These are phyloP conservation scores for Temnothorax nylanderi DNA, from an alignment of 1,140 invertebrate genomes.

Conservation along the genomic window DNA sequence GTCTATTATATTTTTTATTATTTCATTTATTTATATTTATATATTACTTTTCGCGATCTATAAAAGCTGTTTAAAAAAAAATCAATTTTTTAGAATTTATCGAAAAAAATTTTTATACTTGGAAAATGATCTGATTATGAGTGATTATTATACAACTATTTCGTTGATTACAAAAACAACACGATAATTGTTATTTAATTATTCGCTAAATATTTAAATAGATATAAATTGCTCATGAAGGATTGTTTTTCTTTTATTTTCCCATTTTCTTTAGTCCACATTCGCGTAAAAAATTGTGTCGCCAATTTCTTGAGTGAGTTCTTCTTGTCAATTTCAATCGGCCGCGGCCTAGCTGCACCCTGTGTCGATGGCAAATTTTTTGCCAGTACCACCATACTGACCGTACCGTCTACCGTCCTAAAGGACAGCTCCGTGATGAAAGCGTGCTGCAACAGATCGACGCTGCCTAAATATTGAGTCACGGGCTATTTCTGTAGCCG, in stretches of 20 bases:
- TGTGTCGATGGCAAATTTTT: not conserved
- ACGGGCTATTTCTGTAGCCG: constrained; percentile 74
- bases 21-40: not conserved
- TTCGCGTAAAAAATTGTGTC: not conserved
- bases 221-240: not conserved
- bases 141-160: not conserved
- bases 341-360: not conserved
- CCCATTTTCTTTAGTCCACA: not conserved
- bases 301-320: not conserved
- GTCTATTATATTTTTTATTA: not conserved
- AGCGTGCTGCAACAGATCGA: constrained; percentile 61
- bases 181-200: not conserved
- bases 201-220: not conserved
- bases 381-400: not conserved
- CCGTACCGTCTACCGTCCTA: not conserved
- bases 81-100: not conserved
- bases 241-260: not conserved
- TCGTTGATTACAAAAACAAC: not conserved
- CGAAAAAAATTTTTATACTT: not conserved
- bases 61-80: not conserved
- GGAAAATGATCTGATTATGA: not conserved
- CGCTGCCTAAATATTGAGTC: constrained; percentile 79
- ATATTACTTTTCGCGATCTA: not conserved
- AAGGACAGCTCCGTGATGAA: constrained; percentile 28
- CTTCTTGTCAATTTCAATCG: not conserved